These are phyloP conservation scores for Dendrolimus houi DNA, from an alignment of 2,888 invertebrate genomes.

Conservation along the genomic window DNA sequence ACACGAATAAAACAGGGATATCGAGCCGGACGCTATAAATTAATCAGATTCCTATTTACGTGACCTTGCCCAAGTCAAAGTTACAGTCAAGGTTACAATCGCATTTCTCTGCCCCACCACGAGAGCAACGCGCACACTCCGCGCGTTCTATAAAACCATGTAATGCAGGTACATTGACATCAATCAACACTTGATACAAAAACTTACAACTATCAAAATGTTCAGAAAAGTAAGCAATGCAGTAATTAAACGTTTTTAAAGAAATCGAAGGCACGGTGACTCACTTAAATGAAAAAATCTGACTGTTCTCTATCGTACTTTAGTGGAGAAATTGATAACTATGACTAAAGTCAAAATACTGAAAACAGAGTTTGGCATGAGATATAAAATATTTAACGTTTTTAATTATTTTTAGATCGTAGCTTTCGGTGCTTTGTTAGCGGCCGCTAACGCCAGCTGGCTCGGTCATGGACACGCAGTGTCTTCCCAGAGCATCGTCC, in stretches of 20 bases:
- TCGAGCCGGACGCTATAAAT: too few relatives aligned
- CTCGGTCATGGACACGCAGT: slow-evolving; percentile 38
- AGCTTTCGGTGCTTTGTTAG: slow-evolving; percentile 50
- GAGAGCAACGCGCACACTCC: slow-evolving; percentile 6
- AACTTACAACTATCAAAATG: slow-evolving; percentile 29
- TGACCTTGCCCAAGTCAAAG: slow-evolving; percentile 15
- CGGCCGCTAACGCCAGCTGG: slow-evolving; percentile 61
- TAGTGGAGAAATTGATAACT: too few relatives aligned
- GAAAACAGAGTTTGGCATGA: too few relatives aligned
- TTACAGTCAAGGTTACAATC: slow-evolving; percentile 24
- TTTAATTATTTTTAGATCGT: slow-evolving; percentile 41
- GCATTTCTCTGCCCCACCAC: slow-evolving; percentile 24
- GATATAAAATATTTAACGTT: too few relatives aligned
- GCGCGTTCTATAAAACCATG: slow-evolving; percentile 23
- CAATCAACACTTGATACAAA: slow-evolving; percentile 24
- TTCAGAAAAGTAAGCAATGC: slow-evolving; percentile 46
- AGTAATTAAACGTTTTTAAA: not conserved
- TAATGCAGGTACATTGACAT: slow-evolving; percentile 30
- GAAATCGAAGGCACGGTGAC: too few relatives aligned
- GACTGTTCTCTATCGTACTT: too few relatives aligned
- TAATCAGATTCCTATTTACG: too few relatives aligned
- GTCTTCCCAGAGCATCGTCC: slow-evolving; percentile 51
- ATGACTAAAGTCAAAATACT: too few relatives aligned
- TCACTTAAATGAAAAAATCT: too few relatives aligned
- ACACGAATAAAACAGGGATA: too few relatives aligned